Evolutionary conservation across 2,113 vertebrate genomes (phyloP).

Genomic region (Meriones unguiculatus): DNA sequence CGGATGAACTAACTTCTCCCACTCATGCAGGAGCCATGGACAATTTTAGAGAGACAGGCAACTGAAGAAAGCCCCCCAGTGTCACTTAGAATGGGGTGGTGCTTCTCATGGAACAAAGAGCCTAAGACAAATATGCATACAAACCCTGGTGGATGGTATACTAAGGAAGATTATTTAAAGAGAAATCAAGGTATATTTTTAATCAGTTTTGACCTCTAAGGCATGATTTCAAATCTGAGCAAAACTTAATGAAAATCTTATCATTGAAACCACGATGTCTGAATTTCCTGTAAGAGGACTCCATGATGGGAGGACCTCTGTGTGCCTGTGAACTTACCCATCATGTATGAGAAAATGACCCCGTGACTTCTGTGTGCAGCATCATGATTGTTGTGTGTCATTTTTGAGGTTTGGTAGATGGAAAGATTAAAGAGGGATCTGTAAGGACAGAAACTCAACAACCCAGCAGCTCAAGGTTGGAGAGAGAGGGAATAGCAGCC

Average conservation of each 20-base stretch:
- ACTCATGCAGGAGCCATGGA: slow-evolving; percentile 69
- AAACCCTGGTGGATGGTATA: slow-evolving; percentile 42
- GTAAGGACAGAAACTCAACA: neutral
- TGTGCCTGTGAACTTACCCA: neutral
- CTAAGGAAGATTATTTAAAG: slow-evolving; percentile 26
- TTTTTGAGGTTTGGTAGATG: neutral
- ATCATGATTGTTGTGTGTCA: neutral
- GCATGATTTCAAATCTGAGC: slow-evolving; percentile 62
- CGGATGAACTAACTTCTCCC: slow-evolving; percentile 70
- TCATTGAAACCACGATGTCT: slow-evolving; percentile 11
- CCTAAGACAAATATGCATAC: slow-evolving; percentile 5
- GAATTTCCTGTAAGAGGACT: neutral
- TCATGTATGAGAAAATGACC: slow-evolving; percentile 3
- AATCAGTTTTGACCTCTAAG: slow-evolving; percentile 61
- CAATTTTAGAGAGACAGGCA: slow-evolving; percentile 79
- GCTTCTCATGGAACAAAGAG: slow-evolving; percentile 74
- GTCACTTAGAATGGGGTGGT: slow-evolving; percentile 47
- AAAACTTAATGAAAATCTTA: slow-evolving; percentile 45
- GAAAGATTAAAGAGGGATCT: neutral
- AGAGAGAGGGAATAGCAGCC: neutral
- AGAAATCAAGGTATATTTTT: slow-evolving; percentile 65
- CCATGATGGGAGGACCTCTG: neutral
- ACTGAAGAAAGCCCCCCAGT: slow-evolving; percentile 66
- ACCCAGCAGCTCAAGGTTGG: neutral
- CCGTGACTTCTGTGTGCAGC: neutral